Conservation (phyloP, 2,797 vertebrate genomes). For the Eulemur albifrons region DNA sequence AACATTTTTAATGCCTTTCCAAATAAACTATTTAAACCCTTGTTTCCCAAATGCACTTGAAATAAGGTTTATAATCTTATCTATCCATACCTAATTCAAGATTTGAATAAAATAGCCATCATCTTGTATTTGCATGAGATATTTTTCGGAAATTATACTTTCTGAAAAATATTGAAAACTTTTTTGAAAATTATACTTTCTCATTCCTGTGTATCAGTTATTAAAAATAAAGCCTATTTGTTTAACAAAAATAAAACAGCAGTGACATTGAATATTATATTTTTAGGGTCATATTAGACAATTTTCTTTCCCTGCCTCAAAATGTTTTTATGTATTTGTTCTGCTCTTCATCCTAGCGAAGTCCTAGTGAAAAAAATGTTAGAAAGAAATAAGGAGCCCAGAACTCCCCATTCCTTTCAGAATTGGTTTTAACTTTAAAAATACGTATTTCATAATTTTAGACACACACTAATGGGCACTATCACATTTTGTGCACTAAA, state of each 20-base stretch:
- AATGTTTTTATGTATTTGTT: not conserved
- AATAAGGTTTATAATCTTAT: not conserved
- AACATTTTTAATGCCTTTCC: not conserved
- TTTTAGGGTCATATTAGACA: not conserved
- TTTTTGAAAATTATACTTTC: not conserved
- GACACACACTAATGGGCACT: not conserved
- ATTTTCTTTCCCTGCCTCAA: not conserved
- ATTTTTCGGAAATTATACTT: not conserved
- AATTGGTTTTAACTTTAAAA: not conserved
- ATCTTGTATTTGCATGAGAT: not conserved
- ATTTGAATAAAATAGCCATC: slow-evolving; percentile 5
- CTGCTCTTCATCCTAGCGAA: not conserved
- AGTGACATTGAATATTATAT: not conserved
- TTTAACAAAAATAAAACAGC: not conserved
- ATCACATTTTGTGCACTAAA: not conserved
- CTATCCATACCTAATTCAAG: not conserved
- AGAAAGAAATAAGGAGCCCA: not conserved
- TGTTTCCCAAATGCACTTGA: not conserved
- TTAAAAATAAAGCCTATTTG: not conserved
- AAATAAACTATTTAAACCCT: not conserved
- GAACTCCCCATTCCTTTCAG: not conserved
- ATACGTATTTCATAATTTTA: not conserved
- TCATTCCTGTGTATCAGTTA: not conserved
- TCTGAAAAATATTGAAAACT: not conserved
- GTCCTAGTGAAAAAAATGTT: not conserved